Base-by-base conservation (phyloP, 2,113 vertebrate genomes). In the Ailuropoda melanoleuca region DNA sequence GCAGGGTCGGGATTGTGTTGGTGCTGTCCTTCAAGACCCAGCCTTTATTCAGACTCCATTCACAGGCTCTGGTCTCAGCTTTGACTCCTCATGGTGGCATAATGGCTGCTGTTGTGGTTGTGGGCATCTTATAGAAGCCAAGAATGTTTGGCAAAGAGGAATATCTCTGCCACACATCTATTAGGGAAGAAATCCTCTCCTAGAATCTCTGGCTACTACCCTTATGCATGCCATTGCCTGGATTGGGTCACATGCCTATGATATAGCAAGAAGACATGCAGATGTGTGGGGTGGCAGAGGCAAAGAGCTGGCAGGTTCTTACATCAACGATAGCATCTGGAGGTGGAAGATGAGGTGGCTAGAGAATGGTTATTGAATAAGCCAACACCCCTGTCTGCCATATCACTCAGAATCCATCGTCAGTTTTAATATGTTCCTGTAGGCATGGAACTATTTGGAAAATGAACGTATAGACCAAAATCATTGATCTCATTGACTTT, bases 401-500 rank as follows among this genome's bases (percentile, higher is more conserved):
- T 37, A 39, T 4, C 5, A 8, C 24, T 80, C 53, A 86, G 13
- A 91, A 21, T 19, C 21, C 50, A 82, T 60, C 13, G 3, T 55
- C 53, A 37, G 14, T 66, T 62, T 88, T 43, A 2, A 46, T n/a
- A 31, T 34, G 6, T 87, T 94, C 56, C 60, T 21, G 5, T 26
- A 70, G 24, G 39, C 26, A 43, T 64, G 78, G 29, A 93, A 93
- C 24, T 26, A 8, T 86, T 94, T 94, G 37, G 31, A 53, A 72
- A 85, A 29, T 68, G n/a, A 81, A 92, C 18, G 46, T 91, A 14
- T 8, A 23, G 31, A 46, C 43, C 37, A 94, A 29, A 12, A 19
- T n/a, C 50, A 37, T 15, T 78, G 3, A 53, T 96, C 26, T 93
- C 39, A 1, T 43, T 86, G 60, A 37, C 94, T 96, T 97, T 98